A percentile compares a stretch with the other conserved stretches of the same genome.
Evolutionary conservation across 35 echinoderm and acorn worm species (phyloP).

Genomic region (Patiria miniata): DNA sequence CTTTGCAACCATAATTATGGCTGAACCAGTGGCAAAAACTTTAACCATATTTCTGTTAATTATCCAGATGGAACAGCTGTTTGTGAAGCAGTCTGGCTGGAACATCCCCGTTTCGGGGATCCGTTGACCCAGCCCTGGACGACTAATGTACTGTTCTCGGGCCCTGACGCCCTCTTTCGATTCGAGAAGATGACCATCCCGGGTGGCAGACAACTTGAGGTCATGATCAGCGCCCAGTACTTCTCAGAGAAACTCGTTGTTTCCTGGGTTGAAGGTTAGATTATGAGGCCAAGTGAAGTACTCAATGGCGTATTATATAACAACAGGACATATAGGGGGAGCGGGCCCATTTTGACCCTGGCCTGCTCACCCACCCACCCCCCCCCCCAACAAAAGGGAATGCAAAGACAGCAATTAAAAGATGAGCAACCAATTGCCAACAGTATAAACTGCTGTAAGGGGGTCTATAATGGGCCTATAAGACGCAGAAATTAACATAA

Average conservation of each 20-base stretch:
- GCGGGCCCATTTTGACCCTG: too few relatives aligned
- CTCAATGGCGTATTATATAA: too few relatives aligned
- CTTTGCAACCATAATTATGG: too few relatives aligned
- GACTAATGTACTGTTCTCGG: conserved; percentile 60
- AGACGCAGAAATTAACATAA: too few relatives aligned
- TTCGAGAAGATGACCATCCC: conserved; percentile 63
- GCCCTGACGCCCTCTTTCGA: conserved; percentile 71
- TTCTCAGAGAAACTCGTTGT: conserved; percentile 82
- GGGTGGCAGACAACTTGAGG: conserved; percentile 29
- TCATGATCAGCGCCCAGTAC: conserved; percentile 89
- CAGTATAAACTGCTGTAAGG: too few relatives aligned
- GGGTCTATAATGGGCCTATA: too few relatives aligned
- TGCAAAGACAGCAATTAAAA: too few relatives aligned
- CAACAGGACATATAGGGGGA: too few relatives aligned
- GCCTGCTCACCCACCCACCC: too few relatives aligned
- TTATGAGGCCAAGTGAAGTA: too few relatives aligned
- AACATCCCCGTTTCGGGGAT: conserved; percentile 66
- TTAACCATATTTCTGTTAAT: neutral
- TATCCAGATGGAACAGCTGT: conserved; percentile 33
- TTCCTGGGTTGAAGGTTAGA: conserved; percentile 86
- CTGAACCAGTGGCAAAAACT: neutral
- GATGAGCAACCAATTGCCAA: too few relatives aligned
- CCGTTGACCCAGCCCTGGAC: conserved; percentile 49
- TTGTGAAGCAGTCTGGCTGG: conserved; percentile 75
- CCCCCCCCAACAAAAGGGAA: too few relatives aligned